Evolutionary conservation across 2,888 invertebrate genomes (phyloP), one percentile per base, ranked within the genome.

Genomic region (Polyommatus iphigenia): DNA sequence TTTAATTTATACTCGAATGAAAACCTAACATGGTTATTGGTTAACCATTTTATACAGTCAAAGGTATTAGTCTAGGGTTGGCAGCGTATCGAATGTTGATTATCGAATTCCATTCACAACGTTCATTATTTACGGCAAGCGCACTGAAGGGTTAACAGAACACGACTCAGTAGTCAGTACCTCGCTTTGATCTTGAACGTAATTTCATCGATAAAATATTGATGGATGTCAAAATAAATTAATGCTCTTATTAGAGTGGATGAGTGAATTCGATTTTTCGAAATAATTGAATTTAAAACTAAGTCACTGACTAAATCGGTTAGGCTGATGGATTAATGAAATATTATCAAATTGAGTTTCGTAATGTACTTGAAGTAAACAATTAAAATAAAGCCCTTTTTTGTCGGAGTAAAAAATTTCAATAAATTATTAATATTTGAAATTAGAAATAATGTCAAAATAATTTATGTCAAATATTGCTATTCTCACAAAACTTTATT

Each of bases 151-250:
- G 85, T 85, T 81, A 36, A 32, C 18, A 76, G 46, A 71, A 80
- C 79, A 71, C 32, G 77, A 77, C 76, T 77, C 32, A 75, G 50
- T 46, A 46, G 46, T 46, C 41, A 10, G 78, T 78, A 77, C 32
- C 71, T 76, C 24, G 76, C 81, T 81, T 82, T 81, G 81, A 80
- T 80, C 79, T 71, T 78, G 29, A 20, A 71, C 87, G 86, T 86
- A 89, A 80, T 83, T 81, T 85, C 84, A 86, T 85, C 85, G 84
- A 86, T 86, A 86, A 85, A 87, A 87, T 86, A 86, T 85, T 84
- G 82, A 82, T 81, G 82, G 8, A 29, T 83, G 87, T 90, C 89
- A 90, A 91, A 91, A 91, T 92, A 89, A 88, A 90, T 90, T 91
- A 87, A 89, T 85, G 86, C 13, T 29, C 29, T 29, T 24, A 67